Conservation (phyloP, 37 sponge, comb jelly and placozoan species). For the Chondrosia reniformis region DNA sequence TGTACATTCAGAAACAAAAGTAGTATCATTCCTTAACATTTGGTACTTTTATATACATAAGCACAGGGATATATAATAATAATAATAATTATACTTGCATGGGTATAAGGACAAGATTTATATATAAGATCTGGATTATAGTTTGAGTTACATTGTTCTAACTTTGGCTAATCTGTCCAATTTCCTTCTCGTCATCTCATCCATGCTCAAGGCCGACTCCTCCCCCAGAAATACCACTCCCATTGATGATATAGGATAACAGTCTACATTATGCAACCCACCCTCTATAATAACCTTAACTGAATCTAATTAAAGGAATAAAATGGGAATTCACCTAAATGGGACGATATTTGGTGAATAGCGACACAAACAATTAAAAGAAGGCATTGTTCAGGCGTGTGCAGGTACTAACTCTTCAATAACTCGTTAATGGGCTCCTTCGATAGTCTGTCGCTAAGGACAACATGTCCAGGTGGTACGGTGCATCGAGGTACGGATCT, state of each 20-base stretch:
- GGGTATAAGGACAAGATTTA: no score
- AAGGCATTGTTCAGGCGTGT: no score
- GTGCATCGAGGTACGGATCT: not conserved
- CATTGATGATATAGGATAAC: not conserved
- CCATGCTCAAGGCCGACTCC: not conserved
- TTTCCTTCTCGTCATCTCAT: not conserved
- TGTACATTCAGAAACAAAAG: not conserved
- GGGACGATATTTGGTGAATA: no score
- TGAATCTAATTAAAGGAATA: no score
- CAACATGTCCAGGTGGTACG: constrained; percentile 6
- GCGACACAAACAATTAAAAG: no score
- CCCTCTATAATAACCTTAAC: constrained; percentile 4
- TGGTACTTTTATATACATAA: no score
- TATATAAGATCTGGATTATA: no score
- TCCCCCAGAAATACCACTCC: not conserved
- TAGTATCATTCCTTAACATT: no score
- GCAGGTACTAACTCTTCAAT: constrained; percentile 6
- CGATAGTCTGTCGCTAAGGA: constrained; percentile 3
- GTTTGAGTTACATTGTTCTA: no score
- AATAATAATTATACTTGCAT: no score
- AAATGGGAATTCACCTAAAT: no score
- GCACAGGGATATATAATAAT: no score
- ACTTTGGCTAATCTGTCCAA: constrained; percentile 11
- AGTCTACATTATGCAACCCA: constrained; percentile 1
- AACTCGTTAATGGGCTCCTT: not conserved